These are phyloP conservation scores for Palythoa caribaeorum DNA, from an alignment of 92 coral and sea anemone genomes.

Conservation along the genomic window DNA sequence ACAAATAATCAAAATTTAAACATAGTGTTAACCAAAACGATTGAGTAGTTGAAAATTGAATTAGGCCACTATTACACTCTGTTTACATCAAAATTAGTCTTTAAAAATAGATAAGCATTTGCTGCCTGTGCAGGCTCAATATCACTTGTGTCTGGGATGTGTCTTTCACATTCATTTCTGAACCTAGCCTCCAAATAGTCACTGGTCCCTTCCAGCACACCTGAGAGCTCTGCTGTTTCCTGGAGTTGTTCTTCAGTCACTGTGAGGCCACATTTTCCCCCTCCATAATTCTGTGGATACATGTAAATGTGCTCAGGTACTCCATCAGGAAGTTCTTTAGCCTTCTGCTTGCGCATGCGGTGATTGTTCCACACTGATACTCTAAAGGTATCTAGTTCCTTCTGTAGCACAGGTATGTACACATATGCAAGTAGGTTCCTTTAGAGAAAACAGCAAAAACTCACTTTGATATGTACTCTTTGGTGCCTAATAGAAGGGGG, in stretches of 20 bases:
- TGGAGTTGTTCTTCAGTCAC: conserved; percentile 67
- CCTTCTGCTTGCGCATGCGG: conserved; percentile 41
- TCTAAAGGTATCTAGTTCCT: conserved; percentile 51
- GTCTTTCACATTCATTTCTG: conserved; percentile 75
- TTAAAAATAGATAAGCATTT: conserved; percentile 60
- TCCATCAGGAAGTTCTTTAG: conserved; percentile 49
- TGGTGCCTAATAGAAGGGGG: conserved; percentile 23
- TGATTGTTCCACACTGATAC: conserved; percentile 51
- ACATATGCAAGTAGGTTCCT: conserved; percentile 57
- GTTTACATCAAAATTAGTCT: conserved; percentile 52
- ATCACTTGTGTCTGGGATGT: conserved; percentile 68
- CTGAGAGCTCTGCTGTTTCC: conserved; percentile 73
- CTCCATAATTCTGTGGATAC: conserved; percentile 50
- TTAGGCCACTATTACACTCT: conserved; percentile 11
- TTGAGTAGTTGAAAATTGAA: conserved; percentile 3
- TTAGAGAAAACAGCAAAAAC: conserved; percentile 20
- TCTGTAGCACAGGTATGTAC: conserved; percentile 52
- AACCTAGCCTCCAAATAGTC: conserved; percentile 65
- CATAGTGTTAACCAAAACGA: not conserved
- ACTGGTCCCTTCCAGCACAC: conserved; percentile 56
- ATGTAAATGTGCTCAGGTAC: conserved; percentile 43
- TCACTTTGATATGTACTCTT: conserved; percentile 10
- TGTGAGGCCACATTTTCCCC: conserved; percentile 72
- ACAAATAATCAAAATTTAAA: conserved; percentile 10
- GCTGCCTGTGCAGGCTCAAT: conserved; percentile 66